Percentiles rank a stretch among this genome's conserved stretches.
phyloP scores from a whole-genome alignment of 2,888 invertebrate species.

The Helobdella robusta region DNA sequence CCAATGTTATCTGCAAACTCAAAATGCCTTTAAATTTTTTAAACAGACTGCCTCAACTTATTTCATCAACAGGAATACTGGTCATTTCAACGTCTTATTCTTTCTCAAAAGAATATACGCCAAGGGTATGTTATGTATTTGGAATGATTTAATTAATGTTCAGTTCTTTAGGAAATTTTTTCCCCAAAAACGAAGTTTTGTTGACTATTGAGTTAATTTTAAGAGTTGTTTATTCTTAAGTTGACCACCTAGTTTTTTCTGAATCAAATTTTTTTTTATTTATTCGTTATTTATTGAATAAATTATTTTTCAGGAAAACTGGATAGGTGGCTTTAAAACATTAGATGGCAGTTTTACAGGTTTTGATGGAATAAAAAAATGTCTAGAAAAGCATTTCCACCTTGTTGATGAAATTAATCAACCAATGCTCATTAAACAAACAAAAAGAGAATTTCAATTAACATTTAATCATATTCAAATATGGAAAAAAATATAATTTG shows the following conservation, averaged over 20 bases:
- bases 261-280: not conserved
- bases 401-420: conserved; percentile 40
- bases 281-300: not conserved
- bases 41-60: conserved; percentile 38
- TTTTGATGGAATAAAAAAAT: conserved; percentile 41
- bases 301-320: conserved; percentile 34
- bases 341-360: conserved; percentile 39
- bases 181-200: no score
- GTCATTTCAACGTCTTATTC: conserved; percentile 48
- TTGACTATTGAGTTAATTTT: no score
- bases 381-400: conserved; percentile 40
- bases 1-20: conserved; percentile 46
- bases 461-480: conserved; percentile 47
- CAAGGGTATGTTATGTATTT: conserved; percentile 38
- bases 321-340: conserved; percentile 44
- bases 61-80: conserved; percentile 43
- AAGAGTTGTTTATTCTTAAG: no score
- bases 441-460: conserved; percentile 47
- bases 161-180: no score
- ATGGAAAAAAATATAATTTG: conserved; percentile 48
- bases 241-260: no score
- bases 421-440: conserved; percentile 47
- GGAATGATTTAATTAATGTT: no score
- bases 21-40: conserved; percentile 43
- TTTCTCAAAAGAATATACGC: conserved; percentile 44